Conservation (phyloP, 2,113 vertebrate species). For the Himantopus leucocephalus region DNA sequence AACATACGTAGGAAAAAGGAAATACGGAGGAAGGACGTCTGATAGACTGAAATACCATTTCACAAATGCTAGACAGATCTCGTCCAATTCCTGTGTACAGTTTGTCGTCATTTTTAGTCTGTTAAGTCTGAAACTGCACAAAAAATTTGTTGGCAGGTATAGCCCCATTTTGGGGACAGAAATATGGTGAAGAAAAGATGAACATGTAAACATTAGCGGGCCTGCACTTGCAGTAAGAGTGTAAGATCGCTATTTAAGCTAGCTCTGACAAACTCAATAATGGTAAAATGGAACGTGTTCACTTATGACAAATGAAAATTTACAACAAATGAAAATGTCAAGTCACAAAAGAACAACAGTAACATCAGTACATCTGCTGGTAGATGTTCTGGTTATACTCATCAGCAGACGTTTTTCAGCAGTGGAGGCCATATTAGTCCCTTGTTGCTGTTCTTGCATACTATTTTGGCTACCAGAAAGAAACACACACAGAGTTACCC, state of each 20-base stretch:
- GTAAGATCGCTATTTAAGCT: background rate
- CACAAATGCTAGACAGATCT: background rate
- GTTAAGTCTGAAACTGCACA: background rate
- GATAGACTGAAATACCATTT: background rate
- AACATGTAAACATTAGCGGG: background rate
- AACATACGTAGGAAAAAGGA: background rate
- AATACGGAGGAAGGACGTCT: background rate
- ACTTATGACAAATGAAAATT: background rate
- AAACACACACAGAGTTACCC: background rate
- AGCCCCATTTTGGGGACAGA: background rate
- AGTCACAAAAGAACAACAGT: background rate
- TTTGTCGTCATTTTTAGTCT: background rate
- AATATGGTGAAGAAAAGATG: background rate
- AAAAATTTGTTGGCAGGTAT: background rate
- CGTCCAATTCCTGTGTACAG: background rate
- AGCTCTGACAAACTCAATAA: background rate
- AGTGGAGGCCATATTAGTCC: background rate
- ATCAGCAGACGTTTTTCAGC: background rate
- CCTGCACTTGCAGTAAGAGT: background rate
- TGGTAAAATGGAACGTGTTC: background rate
- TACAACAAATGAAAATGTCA: background rate
- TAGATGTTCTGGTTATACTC: background rate
- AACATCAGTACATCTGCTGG: background rate
- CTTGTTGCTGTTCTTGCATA: background rate
- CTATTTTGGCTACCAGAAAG: background rate